Base-by-base conservation (phyloP, 2,888 invertebrate genomes). In the Teleogryllus oceanicus region DNA sequence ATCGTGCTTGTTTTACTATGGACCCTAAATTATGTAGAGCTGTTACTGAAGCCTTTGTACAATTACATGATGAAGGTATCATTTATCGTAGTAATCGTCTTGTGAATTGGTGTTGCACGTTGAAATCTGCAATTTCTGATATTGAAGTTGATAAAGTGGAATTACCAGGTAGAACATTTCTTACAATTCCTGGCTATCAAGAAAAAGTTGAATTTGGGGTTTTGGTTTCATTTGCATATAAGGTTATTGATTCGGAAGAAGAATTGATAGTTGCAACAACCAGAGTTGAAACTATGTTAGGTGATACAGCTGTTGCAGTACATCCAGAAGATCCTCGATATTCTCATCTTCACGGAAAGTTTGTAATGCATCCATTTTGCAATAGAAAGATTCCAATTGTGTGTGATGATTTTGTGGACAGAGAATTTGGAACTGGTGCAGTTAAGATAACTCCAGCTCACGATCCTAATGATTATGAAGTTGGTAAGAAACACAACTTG, bases 371-470 rank as follows among this genome's bases (percentile, higher is more conserved):
- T 90, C 99, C 99, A 0, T 96, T 99, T 87, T 89, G 93, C 81
- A 89, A 93, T 79, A 91, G 97, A 80, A 91, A 90, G 82, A 88
- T 99, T 83, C 97, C 97, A 0, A 92, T 99, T 83, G 91, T 99
- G 18, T 92, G 92, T 77, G 99, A 99, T 86, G 93, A 94, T 2
- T 98, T 96, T 86, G 99, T 99, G 1, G 99, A 99, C 84, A 94
- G 93, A 89, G 91, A 91, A 82, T 99, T 99, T 87, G 99, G 99
- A 84, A 99, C 98, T 80, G 98, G 95, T 94, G 98, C 98, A 81
- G 99, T 99, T 0, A 99, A 99, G 89, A 96, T 99, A 82, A 99
- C 99, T 1, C 99, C 99, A 0, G 98, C 97, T 2, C 99, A 99
- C 87, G 98, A 99, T 87, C 94, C 93, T 62, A 96, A 96, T 85